phyloP scores from a whole-genome alignment of 2,888 invertebrate genomes.

The Maniola hyperantus region DNA sequence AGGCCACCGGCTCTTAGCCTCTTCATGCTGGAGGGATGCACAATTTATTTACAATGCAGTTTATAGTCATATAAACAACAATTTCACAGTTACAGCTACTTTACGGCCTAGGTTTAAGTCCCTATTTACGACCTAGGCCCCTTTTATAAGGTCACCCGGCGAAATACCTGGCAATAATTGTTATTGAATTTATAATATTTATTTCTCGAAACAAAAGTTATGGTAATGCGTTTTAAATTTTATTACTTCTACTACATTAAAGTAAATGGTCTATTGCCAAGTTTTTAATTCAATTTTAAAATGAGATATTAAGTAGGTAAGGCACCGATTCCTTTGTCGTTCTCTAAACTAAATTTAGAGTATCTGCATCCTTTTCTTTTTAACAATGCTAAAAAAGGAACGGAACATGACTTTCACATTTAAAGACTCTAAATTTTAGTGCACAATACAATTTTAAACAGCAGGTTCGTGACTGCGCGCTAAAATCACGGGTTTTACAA shows the following conservation, averaged over 20 bases:
- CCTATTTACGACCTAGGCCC: slow-evolving; percentile 18
- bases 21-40: background rate
- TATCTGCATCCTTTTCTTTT: no score
- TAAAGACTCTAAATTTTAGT: no score
- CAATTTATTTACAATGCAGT: slow-evolving; percentile 21
- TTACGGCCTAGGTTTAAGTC: slow-evolving; percentile 14
- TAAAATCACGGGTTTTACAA: no score
- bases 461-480: no score
- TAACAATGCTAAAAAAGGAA: no score
- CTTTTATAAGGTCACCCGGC: slow-evolving; percentile 28
- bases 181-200: slow-evolving; percentile 28
- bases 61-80: slow-evolving; percentile 15
- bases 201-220: slow-evolving; percentile 13
- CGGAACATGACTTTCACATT: no score
- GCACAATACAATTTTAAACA: no score
- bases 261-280: background rate
- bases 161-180: slow-evolving; percentile 25
- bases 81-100: slow-evolving; percentile 18
- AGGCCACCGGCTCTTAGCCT: background rate
- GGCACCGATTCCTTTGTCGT: no score
- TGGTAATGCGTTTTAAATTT: slow-evolving; percentile 24
- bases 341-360: no score
- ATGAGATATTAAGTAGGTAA: no score
- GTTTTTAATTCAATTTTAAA: background rate
- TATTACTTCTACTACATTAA: slow-evolving; percentile 7